Conservation (phyloP, 2,113 vertebrate genomes). For the Seriola rivoliana region DNA sequence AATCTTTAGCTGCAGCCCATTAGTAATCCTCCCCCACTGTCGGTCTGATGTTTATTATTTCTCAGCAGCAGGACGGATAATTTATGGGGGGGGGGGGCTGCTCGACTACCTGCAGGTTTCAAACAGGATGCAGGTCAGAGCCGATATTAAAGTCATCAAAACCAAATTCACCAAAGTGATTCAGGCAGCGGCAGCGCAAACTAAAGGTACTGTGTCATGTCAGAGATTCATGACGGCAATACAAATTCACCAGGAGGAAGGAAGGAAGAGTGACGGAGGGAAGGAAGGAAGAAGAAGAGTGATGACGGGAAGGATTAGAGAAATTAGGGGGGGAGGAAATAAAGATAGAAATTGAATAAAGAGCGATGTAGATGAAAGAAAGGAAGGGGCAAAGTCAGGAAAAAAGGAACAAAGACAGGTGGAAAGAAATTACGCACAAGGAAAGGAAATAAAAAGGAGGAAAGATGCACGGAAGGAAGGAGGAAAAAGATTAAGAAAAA, state of each 20-base stretch:
- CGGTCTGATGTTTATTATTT: slow-evolving; percentile 64
- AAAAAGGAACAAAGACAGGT: too few relatives aligned
- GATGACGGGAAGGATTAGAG: not conserved
- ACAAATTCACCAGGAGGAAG: not conserved
- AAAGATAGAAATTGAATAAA: not conserved
- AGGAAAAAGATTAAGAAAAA: too few relatives aligned
- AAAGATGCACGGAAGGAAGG: too few relatives aligned
- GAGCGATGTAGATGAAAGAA: too few relatives aligned
- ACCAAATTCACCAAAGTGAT: slow-evolving; percentile 62
- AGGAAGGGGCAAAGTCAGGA: not conserved
- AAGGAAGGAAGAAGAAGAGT: not conserved
- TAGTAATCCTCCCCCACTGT: slow-evolving; percentile 59
- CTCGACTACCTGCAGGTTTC: slow-evolving; percentile 57
- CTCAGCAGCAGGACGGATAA: slow-evolving; percentile 54
- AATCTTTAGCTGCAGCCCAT: slow-evolving; percentile 73
- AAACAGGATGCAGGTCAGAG: slow-evolving; percentile 57
- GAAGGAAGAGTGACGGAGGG: not conserved
- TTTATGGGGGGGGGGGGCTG: slow-evolving; percentile 55
- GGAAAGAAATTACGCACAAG: not conserved
- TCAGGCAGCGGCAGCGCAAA: slow-evolving; percentile 30
- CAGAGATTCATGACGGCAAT: slow-evolving; percentile 31
- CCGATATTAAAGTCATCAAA: slow-evolving; percentile 58
- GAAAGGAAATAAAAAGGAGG: not conserved
- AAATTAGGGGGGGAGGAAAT: not conserved
- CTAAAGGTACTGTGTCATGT: not conserved